phyloP scores from a whole-genome alignment of 2,113 vertebrate species.

The Psittacus erithacus region DNA sequence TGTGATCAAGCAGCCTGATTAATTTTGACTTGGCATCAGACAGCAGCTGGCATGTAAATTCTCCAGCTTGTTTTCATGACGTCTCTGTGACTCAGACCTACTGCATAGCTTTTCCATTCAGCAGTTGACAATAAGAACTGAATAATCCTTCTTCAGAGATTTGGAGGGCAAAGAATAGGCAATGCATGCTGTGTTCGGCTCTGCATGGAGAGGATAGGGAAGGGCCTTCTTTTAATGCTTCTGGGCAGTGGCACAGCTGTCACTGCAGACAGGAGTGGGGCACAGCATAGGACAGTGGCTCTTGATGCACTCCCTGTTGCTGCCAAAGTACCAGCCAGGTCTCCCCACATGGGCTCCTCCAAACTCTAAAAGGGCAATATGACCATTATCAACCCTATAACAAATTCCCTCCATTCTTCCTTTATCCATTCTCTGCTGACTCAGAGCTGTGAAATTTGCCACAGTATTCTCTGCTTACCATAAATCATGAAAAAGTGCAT shows the following conservation, averaged over 20 bases:
- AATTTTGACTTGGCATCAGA: constrained; percentile 35
- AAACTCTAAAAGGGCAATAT: neutral
- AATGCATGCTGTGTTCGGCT: fast-evolving
- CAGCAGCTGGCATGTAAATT: constrained; percentile 14
- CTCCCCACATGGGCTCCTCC: fast-evolving
- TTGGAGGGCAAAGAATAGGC: neutral
- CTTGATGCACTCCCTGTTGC: fast-evolving
- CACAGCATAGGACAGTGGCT: neutral
- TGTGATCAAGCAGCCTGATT: constrained; percentile 6
- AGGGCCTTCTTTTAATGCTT: neutral
- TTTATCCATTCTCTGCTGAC: neutral
- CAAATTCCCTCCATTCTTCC: neutral
- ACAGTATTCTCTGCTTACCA: neutral
- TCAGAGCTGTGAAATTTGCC: neutral
- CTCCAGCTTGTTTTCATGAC: constrained; percentile 12
- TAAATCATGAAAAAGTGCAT: neutral
- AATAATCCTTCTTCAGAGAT: neutral
- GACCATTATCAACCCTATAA: no score
- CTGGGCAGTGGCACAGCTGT: neutral
- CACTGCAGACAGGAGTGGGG: neutral
- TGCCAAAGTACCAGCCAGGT: neutral
- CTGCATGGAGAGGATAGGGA: fast-evolving
- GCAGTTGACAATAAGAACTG: fast-evolving
- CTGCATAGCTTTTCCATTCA: neutral
- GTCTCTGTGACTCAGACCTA: constrained; percentile 10